Evolutionary conservation across 1,140 invertebrate genomes (phyloP), one percentile per base, ranked within the genome.

Genomic region (Orius insidiosus): DNA sequence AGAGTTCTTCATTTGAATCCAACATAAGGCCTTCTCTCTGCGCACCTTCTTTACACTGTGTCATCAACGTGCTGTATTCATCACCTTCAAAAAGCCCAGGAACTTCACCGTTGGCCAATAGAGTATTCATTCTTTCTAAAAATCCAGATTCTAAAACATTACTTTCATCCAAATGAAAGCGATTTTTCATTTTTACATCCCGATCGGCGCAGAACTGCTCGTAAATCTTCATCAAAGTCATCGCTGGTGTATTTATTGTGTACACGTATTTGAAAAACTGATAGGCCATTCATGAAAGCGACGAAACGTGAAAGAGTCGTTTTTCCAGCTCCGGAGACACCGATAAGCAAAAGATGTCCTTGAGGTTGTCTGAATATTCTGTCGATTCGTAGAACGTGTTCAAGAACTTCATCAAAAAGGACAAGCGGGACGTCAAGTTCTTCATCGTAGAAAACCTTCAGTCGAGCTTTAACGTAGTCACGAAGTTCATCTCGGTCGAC

Each of bases 361-460:
- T 98, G 96, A 8, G 96, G 94, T 66, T 99, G 96, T 39, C 95
- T 70, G 74, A 98, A 98, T 55, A 99, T 98, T 60, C 96, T 72
- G 68, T 99, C 96, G 59, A 99, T 99, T 53, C 96, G 72, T 32
- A 99, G 65, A 19, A 98, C 94, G 64, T 99, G 96, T 59, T 99
- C 96, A 7, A 99, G 63, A 32, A 99, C 94, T 68, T 99, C 94
- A 63, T 99, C 93, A 64, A 98, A 99, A 1, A 99, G 68, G 19
- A 99, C 96, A 3, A 99, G 68, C 0, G 87, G 93, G 4, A 99
- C 95, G 65, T 99, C 96, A 30, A 99, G 63, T 62, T 99, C 95
- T 70, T 99, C 96, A 68, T 99, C 96, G 59, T 98, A 98, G 67
- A 99, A 99, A n/a, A 94, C 80, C 70, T 94, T 97, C 0, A 99